phyloP scores from a whole-genome alignment of 23 tunicate species.

The Phallusia fumigata region DNA sequence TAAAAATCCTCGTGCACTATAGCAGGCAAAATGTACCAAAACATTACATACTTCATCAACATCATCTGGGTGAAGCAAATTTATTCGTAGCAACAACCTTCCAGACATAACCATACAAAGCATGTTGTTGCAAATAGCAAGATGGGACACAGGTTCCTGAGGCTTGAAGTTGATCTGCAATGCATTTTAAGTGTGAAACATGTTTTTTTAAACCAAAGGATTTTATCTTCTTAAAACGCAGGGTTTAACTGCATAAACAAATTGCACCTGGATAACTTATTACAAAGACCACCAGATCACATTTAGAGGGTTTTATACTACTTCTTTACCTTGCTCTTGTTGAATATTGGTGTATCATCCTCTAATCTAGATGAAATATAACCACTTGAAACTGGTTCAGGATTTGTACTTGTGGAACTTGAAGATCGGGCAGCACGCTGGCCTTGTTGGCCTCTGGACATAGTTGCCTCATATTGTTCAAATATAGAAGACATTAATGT shows the following conservation, averaged over 20 bases:
- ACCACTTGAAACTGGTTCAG: slow-evolving; percentile 66
- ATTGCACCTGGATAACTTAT: too few species aligned
- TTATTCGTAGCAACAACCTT: slow-evolving; percentile 46
- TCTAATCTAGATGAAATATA: slow-evolving; percentile 41
- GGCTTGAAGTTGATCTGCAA: slow-evolving; percentile 81
- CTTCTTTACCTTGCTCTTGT: slow-evolving; percentile 59
- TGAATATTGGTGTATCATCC: slow-evolving; percentile 83
- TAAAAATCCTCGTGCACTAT: too few species aligned
- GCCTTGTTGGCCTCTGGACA: slow-evolving; percentile 32
- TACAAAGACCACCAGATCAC: too few species aligned
- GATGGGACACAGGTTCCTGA: slow-evolving; percentile 65
- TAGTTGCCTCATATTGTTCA: slow-evolving; percentile 88
- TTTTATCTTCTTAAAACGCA: too few species aligned
- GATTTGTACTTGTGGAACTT: background rate
- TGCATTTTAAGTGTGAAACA: too few species aligned
- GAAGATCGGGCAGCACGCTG: slow-evolving; percentile 4
- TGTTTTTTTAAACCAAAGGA: too few species aligned
- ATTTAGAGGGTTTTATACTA: too few species aligned
- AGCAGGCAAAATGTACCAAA: too few species aligned
- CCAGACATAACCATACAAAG: slow-evolving; percentile 83
- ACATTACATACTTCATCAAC: slow-evolving; percentile 39
- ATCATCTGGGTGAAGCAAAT: slow-evolving; percentile 60
- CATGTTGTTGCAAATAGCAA: slow-evolving; percentile 73
- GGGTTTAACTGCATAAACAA: too few species aligned
- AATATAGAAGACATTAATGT: slow-evolving; percentile 68